Evolutionary conservation across 2,113 vertebrate genomes (phyloP), one percentile per base, ranked within the genome.

Genomic region (Donacobius atricapilla): DNA sequence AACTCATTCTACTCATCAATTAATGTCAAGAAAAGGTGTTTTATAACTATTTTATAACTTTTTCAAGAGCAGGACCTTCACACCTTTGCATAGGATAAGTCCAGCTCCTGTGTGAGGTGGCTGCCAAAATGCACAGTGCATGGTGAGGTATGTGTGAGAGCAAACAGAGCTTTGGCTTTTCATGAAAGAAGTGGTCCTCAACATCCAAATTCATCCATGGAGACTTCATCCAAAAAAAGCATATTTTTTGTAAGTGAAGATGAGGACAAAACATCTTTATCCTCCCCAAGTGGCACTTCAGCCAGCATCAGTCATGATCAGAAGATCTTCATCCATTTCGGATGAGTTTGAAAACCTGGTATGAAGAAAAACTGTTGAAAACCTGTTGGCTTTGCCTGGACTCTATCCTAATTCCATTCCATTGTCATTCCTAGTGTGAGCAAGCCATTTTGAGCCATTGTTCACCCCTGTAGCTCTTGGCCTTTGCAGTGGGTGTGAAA

Each of bases 1-100:
- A 87, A 98, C 96, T 94, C 4, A 2, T 96, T 91, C 65, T 93
- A 18, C 81, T 48, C 97, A 97, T 98, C 98, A 96, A 92, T 97
- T 97, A 96, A 94, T 87, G 93, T 95, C 94, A 61, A 82, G 80
- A 53, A 64, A 85, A 95, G 91, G 82, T 85, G 87, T 84, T 96
- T 94, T 94, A 70, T 93, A 89, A 90, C 63, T 73, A 23, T 78
- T 93, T 77, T 75, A 66, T 80, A 92, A 91, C 65, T 71, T 96
- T 83, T 92, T 64, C 54, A 92, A 86, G 61, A 87, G 78, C 7
- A 0, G 17, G 83, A 87, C 72, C 27, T 53, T 93, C 35, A 16
- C 0, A 0, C 31, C 50, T 63, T 70, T 73, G 12, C 47, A 57
- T 50, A 81, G 51, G 63, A 66, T 3, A 92, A 63, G 68, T 54